Evolutionary conservation across 2,888 invertebrate species (phyloP), one percentile per base, ranked within the genome.

Genomic region (Incurvaria masculella): DNA sequence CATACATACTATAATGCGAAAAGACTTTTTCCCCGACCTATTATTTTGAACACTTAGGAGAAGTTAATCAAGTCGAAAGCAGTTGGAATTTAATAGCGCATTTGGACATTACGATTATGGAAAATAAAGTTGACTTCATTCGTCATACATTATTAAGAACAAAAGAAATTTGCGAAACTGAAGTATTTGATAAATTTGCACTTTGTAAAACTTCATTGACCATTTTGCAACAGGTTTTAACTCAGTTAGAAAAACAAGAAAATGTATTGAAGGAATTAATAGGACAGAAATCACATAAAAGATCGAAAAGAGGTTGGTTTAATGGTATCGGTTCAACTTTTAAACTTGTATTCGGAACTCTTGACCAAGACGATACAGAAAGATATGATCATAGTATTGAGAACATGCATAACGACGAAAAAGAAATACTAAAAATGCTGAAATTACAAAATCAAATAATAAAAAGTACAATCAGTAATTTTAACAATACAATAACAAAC

Each of bases 271-370:
- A 49, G 42, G 51, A 52, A 47, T 52, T 54, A 48, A 54, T 47
- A 6, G 49, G 51, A 23, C 48, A 45, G 39, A 43, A 41, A 48
- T 18, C 44, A 21, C 46, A 26, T 38, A 38, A 47, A 27, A 50
- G 51, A 51, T 38, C 42, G 5, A 56, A 56, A 52, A 44, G 54
- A 27, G 51, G 52, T 19, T 51, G 51, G 41, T 41, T 56, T 44
- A 54, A 54, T 50, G 55, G 55, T 21, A 42, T 57, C 42, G 55
- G 55, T 11, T 50, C 27, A 18, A 43, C 55, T 21, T 55, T 57
- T 23, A 55, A 56, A 45, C 42, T 55, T 17, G 48, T 56, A 23
- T 55, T 55, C 42, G 55, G 54, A 21, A 54, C 55, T n/a, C 46
- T 53, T 42, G 54, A 55, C 27, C 44, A 42, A 5, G 51, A 52